Evolutionary conservation across 1,140 invertebrate species (phyloP).

Genomic region (Bicyclus anynana): DNA sequence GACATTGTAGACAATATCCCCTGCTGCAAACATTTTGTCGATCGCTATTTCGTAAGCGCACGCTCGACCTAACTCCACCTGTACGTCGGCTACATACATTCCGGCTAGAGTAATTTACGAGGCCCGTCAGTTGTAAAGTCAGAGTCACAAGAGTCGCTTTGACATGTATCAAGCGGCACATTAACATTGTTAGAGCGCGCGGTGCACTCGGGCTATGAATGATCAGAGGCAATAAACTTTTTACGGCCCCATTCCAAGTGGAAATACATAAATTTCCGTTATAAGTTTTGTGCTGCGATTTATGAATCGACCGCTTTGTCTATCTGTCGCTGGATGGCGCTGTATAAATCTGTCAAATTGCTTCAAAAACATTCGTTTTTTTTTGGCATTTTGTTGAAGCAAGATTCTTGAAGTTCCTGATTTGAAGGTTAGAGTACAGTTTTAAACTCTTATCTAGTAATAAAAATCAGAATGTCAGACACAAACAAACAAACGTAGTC

Average conservation of each 20-base stretch:
- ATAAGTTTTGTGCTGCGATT: constrained; percentile 11
- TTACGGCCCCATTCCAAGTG: constrained; percentile 16
- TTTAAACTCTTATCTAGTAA: no score
- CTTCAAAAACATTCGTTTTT: no score
- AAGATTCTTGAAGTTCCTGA: no score
- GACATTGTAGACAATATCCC: no score
- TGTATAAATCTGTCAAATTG: neutral
- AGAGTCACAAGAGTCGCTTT: constrained; percentile 18
- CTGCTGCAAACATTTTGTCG: neutral
- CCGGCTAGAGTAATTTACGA: constrained; percentile 22
- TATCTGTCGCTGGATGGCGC: neutral
- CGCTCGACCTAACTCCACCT: constrained; percentile 11
- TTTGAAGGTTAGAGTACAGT: no score
- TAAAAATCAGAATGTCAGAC: no score
- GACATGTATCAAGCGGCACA: constrained; percentile 20
- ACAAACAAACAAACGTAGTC: no score
- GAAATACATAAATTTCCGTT: constrained; percentile 16
- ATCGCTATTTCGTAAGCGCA: neutral
- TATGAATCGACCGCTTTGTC: constrained; percentile 4
- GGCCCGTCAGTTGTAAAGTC: constrained; percentile 25
- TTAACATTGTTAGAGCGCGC: constrained; percentile 22
- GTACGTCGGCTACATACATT: constrained; percentile 2
- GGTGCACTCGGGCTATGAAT: constrained; percentile 15
- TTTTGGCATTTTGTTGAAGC: no score
- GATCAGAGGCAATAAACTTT: constrained; percentile 21